Base-by-base conservation (phyloP, 1,140 invertebrate species). In the Lasioglossum baleicum region DNA sequence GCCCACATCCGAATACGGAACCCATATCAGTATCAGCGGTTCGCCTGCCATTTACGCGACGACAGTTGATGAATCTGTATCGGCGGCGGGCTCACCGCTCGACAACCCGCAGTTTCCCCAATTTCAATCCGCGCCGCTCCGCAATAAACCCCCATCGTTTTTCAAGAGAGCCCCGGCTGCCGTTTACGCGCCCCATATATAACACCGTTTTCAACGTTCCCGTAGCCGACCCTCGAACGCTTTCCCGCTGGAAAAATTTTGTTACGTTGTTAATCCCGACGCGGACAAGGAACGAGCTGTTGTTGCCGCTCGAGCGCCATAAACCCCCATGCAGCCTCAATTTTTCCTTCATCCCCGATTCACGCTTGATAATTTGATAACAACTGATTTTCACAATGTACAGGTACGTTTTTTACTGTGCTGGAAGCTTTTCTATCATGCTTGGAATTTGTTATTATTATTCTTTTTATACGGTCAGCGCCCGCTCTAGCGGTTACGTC, bases 11-110 rank as follows among this genome's bases (percentile, higher is more conserved):
- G 76, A 85, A 83, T 83, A 58, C 72, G 61, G 22, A 60, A 15
- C 73, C 77, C 69, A 83, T 81, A 85, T 82, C 75, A 80, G 80
- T 80, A 82, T 86, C 73, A 73, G 81, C 60, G 85, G 84, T 83
- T 86, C 83, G 83, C 85, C 71, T 74, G 53, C 80, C 81, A 83
- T 85, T 88, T 88, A 85, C 86, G 70, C 75, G 64, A 63, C 83
- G 77, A 74, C 80, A 85, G 60, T 60, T 80, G 85, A 87, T 78
- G 78, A 81, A 88, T 87, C 82, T 87, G 79, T 77, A 75, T 81
- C 66, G 63, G 68, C 63, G 60, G 53, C 61, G 35, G 31, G 61
- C 60, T 35, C 44, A 31, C 69, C 61, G 79, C 69, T 78, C 82
- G 72, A 85, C 75, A 81, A 66, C 68, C 84, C 84, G 74, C 74